phyloP scores from a whole-genome alignment of 2,113 vertebrate genomes.

The Alouatta palliata region DNA sequence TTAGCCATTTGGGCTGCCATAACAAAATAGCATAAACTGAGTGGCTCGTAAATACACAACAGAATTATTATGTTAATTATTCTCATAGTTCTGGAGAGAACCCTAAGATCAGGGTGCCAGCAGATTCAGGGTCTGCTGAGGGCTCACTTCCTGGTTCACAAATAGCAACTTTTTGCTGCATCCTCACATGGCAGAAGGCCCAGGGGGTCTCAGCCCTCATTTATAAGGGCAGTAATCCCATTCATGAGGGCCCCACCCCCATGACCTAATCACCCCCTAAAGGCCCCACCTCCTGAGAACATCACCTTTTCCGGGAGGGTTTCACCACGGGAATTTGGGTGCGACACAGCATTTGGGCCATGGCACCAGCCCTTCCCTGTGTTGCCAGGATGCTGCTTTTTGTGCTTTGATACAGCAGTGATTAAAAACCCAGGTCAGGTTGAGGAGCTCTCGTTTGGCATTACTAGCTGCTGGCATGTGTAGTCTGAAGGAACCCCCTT shows the following conservation, averaged over 20 bases:
- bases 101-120: background rate
- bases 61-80: background rate
- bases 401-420: background rate
- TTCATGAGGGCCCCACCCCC: background rate
- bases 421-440: background rate
- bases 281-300: background rate
- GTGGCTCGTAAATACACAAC: background rate
- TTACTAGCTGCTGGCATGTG: background rate
- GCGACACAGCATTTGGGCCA: background rate
- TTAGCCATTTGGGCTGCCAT: background rate
- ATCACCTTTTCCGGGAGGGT: background rate
- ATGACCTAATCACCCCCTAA: background rate
- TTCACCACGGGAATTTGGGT: fast-evolving
- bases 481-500: background rate
- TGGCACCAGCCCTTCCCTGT: background rate
- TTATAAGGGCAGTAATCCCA: background rate
- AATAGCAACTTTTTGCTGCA: too few species aligned
- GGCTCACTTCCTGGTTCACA: background rate
- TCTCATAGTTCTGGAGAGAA: background rate
- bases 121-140: background rate
- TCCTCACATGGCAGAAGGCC: background rate
- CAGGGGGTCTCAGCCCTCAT: background rate
- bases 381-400: background rate
- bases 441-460: background rate
- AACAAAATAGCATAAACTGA: background rate